phyloP scores from a whole-genome alignment of 2,797 vertebrate genomes.

The Chelon labrosus region DNA sequence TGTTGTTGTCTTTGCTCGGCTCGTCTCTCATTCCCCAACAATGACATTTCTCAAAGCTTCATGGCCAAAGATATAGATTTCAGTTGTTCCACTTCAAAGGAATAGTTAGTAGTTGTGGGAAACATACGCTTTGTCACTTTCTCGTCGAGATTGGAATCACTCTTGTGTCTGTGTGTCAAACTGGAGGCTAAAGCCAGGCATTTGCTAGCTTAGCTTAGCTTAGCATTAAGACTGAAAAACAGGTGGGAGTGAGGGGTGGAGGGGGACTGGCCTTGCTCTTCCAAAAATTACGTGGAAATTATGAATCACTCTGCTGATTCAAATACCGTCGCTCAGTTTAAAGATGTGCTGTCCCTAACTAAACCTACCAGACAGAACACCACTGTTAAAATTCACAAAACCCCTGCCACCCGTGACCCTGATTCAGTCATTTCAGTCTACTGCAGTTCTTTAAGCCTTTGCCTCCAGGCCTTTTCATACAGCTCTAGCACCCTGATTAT shows the following conservation, averaged over 20 bases:
- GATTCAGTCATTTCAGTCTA: neutral
- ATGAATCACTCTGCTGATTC: constrained; percentile 42
- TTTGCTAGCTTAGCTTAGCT: constrained; percentile 15
- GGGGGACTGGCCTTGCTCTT: constrained; percentile 2
- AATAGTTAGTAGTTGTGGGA: neutral
- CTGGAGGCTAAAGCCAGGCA: neutral
- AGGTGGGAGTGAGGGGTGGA: neutral
- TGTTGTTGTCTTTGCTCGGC: constrained; percentile 52
- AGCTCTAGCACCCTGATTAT: neutral
- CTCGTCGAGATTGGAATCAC: constrained; percentile 6
- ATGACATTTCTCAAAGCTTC: constrained; percentile 8
- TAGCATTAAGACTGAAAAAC: constrained; percentile 38
- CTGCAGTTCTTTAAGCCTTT: neutral
- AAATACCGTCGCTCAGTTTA: neutral
- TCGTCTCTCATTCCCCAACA: constrained; percentile 34
- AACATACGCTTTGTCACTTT: neutral
- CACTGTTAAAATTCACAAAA: neutral
- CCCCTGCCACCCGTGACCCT: neutral
- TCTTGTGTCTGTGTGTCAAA: neutral
- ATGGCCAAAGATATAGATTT: neutral
- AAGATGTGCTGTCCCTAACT: neutral
- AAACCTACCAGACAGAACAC: neutral
- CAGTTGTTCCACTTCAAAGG: constrained; percentile 4
- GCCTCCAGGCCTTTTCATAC: neutral
- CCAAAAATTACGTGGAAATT: constrained; percentile 18